Evolutionary conservation across 1,140 invertebrate species (phyloP).

Genomic region (Heliconius hermathena): DNA sequence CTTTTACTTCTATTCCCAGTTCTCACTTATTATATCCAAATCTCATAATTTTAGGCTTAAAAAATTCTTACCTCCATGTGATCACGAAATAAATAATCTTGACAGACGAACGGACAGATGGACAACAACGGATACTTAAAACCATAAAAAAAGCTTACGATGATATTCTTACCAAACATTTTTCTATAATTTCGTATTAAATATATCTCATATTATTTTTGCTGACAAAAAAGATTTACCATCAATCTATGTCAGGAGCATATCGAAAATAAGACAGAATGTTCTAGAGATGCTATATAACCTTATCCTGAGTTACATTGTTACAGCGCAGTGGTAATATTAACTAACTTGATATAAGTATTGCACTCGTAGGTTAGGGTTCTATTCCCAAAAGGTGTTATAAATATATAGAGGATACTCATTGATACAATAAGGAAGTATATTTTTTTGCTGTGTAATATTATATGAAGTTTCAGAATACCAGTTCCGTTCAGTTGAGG

Average conservation of each 20-base stretch:
- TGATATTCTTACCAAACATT: no score
- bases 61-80: no score
- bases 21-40: no score
- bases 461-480: no score
- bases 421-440: not conserved
- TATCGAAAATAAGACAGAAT: conserved; percentile 7
- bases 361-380: not conserved
- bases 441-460: not conserved
- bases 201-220: not conserved
- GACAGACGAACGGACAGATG: no score
- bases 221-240: not conserved
- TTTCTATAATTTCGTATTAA: no score
- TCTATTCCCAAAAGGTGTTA: not conserved
- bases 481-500: no score
- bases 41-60: no score
- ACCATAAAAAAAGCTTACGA: no score
- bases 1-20: no score
- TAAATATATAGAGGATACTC: not conserved
- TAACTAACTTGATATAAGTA: not conserved
- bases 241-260: not conserved
- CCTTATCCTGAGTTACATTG: not conserved
- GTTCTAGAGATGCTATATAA: not conserved
- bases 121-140: no score
- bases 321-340: not conserved
- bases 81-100: no score